phyloP scores from a whole-genome alignment of 2,888 invertebrate species.

The Palloptera scutellata region DNA sequence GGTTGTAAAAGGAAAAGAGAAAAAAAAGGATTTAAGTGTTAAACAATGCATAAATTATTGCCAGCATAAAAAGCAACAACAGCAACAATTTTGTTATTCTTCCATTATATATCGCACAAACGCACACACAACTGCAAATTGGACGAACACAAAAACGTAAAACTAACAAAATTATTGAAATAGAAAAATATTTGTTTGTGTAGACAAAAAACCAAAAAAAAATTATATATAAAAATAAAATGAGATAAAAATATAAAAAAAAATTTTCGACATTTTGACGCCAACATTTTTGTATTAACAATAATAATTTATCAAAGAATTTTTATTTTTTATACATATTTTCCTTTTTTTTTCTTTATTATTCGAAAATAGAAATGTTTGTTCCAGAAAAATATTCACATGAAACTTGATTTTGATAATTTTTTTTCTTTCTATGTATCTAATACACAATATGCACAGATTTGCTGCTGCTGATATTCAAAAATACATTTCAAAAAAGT shows the following conservation, averaged over 20 bases:
- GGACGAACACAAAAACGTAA: background rate
- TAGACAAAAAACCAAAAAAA: background rate
- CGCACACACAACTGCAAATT: too few species aligned
- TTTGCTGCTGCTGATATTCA: too few species aligned
- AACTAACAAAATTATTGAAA: background rate
- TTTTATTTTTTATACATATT: slow-evolving; percentile 15
- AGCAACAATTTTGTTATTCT: slow-evolving; percentile 1
- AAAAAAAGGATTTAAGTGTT: background rate
- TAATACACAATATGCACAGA: too few species aligned
- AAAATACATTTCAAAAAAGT: too few species aligned
- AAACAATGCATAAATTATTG: background rate
- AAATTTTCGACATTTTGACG: background rate
- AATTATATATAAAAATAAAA: too few species aligned
- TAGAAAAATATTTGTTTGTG: background rate
- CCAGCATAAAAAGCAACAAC: slow-evolving; percentile 9
- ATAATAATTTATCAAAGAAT: background rate
- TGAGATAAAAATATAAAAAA: background rate
- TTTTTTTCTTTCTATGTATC: too few species aligned
- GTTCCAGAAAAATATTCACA: too few species aligned
- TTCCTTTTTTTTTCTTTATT: slow-evolving; percentile 4
- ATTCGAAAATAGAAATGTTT: background rate
- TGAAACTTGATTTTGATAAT: too few species aligned
- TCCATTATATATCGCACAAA: too few species aligned
- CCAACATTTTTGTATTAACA: too few species aligned
- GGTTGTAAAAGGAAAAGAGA: background rate